Evolutionary conservation across 2,113 vertebrate genomes (phyloP).

Genomic region (Embiotoca jacksoni): DNA sequence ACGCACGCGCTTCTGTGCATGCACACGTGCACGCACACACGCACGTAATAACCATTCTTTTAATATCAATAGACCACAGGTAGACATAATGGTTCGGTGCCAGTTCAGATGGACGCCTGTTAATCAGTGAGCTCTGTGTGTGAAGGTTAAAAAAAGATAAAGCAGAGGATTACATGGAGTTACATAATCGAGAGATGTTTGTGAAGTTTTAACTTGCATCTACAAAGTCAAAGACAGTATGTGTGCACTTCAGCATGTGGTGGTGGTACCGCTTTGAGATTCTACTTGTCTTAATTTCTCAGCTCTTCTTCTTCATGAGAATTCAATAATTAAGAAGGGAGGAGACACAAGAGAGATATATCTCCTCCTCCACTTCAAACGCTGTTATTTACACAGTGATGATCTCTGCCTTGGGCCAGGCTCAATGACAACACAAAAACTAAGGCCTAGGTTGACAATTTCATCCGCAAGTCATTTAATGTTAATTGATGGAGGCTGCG

Average conservation of each 20-base stretch:
- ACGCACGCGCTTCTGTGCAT: conserved; percentile 12
- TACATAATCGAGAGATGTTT: conserved; percentile 22
- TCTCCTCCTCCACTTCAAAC: conserved; percentile 45
- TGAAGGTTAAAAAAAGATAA: conserved; percentile 24
- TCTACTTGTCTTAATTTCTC: conserved; percentile 25
- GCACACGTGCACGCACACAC: conserved; percentile 10
- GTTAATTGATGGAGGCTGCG: conserved; percentile 72
- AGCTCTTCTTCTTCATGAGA: conserved; percentile 28
- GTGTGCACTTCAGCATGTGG: background rate
- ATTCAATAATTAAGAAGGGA: conserved; percentile 56
- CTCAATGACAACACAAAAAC: conserved; percentile 60
- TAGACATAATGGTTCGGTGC: conserved; percentile 34
- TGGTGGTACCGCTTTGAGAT: conserved; percentile 1
- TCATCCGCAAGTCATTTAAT: conserved; percentile 63
- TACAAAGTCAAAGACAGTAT: background rate
- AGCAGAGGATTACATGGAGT: conserved; percentile 15
- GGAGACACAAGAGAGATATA: conserved; percentile 50
- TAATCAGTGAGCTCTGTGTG: conserved; percentile 43
- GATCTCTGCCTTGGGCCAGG: conserved; percentile 54
- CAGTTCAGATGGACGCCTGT: conserved; percentile 41
- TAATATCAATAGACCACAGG: conserved; percentile 63
- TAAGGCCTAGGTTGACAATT: conserved; percentile 60
- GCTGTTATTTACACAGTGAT: conserved; percentile 62
- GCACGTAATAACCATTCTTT: conserved; percentile 39
- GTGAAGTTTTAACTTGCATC: conserved; percentile 1